Evolutionary conservation across 1,140 invertebrate genomes (phyloP), one percentile per base, ranked within the genome.

Genomic region (Triops longicaudatus): DNA sequence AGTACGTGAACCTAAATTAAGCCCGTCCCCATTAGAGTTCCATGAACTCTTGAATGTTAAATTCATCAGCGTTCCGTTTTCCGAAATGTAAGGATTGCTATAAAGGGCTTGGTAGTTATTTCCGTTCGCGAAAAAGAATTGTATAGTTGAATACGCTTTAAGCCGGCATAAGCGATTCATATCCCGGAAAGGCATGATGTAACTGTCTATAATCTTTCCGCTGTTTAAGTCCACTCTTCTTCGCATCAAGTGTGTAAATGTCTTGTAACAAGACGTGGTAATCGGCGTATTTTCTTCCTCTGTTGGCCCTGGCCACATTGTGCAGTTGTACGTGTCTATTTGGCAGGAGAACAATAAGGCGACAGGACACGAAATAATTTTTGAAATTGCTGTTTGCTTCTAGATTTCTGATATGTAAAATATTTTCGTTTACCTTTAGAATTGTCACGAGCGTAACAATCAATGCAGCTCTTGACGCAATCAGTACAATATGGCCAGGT

Each of bases 141-240:
- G 50, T 22, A 22, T 14, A 63, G 5, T 63, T 9, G 17, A 63
- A 22, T 63, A 63, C 50, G 10, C 50, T 6, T 63, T 63, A 6
- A 63, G 50, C 1, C 50, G 50, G 50, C 50, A 63, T 9, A 63
- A 63, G 10, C 50, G 50, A 22, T 63, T 63, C 50, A 63, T 63
- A 22, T 63, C 50, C 17, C 50, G 50, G 50, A 63, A 63, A 63
- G 50, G 50, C 50, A 63, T n/a, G 50, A 63, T 63, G 50, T 63
- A 22, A 63, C 17, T 17, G 22, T 63, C 50, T 14, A 14, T 63
- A 63, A 63, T 22, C 17, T 63, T 17, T 63, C 50, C 50, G n/a
- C 17, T 63, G 50, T 5, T 0, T 7, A 63, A 63, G n/a, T 63
- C n/a, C 22, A 63, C 50, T 1, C 1, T 63, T 63, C 50, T 63